A percentile compares a stretch with the other conserved stretches of the same genome.
These are phyloP conservation scores for Sander vitreus DNA, from an alignment of 2,113 vertebrate genomes.

Conservation along the genomic window DNA sequence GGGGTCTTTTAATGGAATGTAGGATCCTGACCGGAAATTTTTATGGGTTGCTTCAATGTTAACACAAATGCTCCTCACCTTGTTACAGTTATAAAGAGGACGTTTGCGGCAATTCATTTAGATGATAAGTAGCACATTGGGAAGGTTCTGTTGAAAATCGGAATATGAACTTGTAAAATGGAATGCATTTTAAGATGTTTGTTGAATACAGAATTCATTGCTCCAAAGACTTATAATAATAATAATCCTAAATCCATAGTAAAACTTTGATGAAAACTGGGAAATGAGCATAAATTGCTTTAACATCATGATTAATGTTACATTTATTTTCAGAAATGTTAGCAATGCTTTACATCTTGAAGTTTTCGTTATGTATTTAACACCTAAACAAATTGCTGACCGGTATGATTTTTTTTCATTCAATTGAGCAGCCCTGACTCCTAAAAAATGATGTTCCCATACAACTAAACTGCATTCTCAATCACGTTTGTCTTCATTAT, in stretches of 20 bases:
- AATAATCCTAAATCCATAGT: not conserved
- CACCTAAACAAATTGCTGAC: too few relatives aligned
- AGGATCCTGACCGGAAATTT: not conserved
- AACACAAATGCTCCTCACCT: not conserved
- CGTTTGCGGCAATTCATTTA: not conserved
- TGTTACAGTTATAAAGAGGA: not conserved
- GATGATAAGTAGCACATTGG: not conserved
- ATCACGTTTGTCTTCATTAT: too few relatives aligned
- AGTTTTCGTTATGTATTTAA: too few relatives aligned
- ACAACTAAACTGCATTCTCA: too few relatives aligned
- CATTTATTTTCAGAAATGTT: too few relatives aligned
- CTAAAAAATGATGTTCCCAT: too few relatives aligned
- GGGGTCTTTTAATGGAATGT: not conserved
- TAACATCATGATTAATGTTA: too few relatives aligned
- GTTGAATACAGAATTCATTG: not conserved
- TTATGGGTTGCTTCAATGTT: constrained; percentile 1
- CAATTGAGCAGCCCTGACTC: too few relatives aligned
- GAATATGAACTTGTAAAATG: not conserved
- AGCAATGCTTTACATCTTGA: too few relatives aligned
- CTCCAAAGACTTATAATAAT: not conserved
- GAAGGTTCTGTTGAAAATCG: not conserved
- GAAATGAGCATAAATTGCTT: too few relatives aligned
- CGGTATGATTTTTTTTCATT: too few relatives aligned
- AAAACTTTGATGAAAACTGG: not conserved
- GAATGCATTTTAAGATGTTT: not conserved